Percentiles rank a stretch among this genome's conserved stretches.
Conservation (phyloP, 2,888 invertebrate species). For the Lucinisca nassula region DNA sequence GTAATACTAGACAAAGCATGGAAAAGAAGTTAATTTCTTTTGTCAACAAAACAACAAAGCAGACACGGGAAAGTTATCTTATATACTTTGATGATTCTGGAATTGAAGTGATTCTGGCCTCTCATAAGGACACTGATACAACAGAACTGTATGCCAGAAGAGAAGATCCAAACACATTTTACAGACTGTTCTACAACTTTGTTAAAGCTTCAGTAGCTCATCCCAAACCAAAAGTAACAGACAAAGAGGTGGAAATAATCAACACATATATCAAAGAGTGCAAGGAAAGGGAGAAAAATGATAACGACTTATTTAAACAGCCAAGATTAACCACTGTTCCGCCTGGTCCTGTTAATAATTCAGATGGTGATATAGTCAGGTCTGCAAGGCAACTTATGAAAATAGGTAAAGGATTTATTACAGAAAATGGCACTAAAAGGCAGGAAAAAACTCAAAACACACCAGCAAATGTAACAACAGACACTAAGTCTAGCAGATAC, state of each 20-base stretch:
- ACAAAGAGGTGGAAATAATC: neutral
- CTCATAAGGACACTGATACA: neutral
- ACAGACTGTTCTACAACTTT: neutral
- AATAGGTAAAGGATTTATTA: neutral
- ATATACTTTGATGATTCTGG: neutral
- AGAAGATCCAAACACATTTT: neutral
- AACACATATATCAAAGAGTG: neutral
- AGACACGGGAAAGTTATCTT: neutral
- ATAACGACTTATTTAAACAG: neutral
- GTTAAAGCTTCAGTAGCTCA: neutral
- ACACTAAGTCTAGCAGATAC: neutral
- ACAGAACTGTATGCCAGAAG: neutral
- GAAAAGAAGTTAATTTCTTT: neutral
- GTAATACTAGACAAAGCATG: neutral
- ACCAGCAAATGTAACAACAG: neutral
- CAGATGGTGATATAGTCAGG: neutral
- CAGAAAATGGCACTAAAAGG: neutral
- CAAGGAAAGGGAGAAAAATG: neutral
- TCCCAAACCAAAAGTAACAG: neutral
- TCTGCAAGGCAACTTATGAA: neutral
- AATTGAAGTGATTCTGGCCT: neutral
- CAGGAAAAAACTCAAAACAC: neutral
- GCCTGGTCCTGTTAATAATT: neutral
- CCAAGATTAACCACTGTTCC: neutral
- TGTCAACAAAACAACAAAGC: neutral